Base-by-base conservation (phyloP, 2,888 invertebrate genomes). In the Thelaira solivaga region DNA sequence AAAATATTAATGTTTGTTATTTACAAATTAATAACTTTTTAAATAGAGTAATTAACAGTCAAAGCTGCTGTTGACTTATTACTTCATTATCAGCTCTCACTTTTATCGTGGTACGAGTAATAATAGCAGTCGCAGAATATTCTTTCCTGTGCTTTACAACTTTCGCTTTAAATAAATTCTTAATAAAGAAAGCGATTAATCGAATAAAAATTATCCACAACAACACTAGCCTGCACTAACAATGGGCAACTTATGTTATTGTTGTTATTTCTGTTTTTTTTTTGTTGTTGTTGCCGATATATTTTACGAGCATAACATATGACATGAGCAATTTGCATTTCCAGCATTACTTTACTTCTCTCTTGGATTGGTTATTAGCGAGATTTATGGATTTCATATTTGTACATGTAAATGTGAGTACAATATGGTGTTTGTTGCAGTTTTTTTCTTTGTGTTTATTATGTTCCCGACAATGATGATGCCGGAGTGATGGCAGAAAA, bases 261-360 rank as follows among this genome's bases (percentile, higher is more conserved):
- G 49, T 20, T 39, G 24, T 51, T 39, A 11, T 24, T 29, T 16
- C 31, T 51, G 34, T 20, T 16, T 24, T 39, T 13, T 34, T 51
- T 45, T 34, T 64, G 34, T 43, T 47, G 62, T 51, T 59, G 59
- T 53, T 51, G 68, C 59, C 72, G 59, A 81, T 78, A 81, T 80
- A 81, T 82, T 82, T 81, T 82, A 81, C 79, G 81, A 78, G 80
- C 69, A 71, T 80, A 82, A 83, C 83, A 83, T 83, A 84, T 84
- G 85, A 86, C 86, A 86, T 85, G 85, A 87, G 84, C 87, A 88
- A 88, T 88, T 88, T 88, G 88, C 88, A 88, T 88, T 86, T 86
- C 81, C 85, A 86, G 82, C 86, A 85, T 84, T 81, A 82, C 81
- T 78, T 84, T 81, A 82, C 81, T 78, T 71, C 78, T 74, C 80